Evolutionary conservation across 2,888 invertebrate genomes (phyloP).

Genomic region (Protonemura montana): DNA sequence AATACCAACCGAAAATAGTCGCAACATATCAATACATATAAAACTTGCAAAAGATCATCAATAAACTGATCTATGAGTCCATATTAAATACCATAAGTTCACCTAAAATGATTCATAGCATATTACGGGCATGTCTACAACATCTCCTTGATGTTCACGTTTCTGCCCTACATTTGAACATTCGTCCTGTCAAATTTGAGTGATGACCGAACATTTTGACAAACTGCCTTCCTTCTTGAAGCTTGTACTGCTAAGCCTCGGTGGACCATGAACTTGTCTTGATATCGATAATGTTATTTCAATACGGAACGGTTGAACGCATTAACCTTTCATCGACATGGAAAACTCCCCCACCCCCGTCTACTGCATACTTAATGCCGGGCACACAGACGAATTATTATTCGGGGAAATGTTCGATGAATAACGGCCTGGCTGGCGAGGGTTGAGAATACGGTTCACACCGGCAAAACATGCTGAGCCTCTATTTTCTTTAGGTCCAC

Average conservation of each 20-base stretch:
- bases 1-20: background rate
- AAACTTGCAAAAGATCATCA: background rate
- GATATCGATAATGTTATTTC: slow-evolving; percentile 29
- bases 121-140: slow-evolving; percentile 7
- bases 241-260: slow-evolving; percentile 29
- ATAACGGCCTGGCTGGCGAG: background rate
- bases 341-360: background rate
- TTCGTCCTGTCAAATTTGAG: slow-evolving; percentile 31
- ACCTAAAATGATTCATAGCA: background rate
- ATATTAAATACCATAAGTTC: background rate
- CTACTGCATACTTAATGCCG: background rate
- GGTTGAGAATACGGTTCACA: too few species aligned
- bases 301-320: slow-evolving; percentile 18
- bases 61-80: slow-evolving; percentile 7
- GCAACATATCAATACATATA: background rate
- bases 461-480: too few species aligned
- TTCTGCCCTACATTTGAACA: slow-evolving; percentile 7
- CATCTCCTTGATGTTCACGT: background rate
- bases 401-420: background rate
- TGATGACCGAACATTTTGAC: slow-evolving; percentile 34
- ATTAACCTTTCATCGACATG: slow-evolving; percentile 39
- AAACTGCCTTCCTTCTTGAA: slow-evolving; percentile 1
- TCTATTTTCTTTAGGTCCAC: too few species aligned
- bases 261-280: slow-evolving; percentile 27
- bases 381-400: background rate